Evolutionary conservation across 2,113 vertebrate species (phyloP).

Genomic region (Pipa parva): DNA sequence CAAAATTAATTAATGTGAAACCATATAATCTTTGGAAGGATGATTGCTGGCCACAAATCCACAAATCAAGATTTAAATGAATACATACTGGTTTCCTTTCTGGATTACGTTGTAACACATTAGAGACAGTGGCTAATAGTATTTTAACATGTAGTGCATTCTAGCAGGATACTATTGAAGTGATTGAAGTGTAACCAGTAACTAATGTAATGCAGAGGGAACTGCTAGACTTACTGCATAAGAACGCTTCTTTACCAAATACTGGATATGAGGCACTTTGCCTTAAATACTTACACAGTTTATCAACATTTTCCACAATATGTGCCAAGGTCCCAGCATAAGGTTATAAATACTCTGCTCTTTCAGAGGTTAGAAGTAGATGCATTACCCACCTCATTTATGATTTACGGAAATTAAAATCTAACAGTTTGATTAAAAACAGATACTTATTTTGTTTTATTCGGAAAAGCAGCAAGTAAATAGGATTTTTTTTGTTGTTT

Average conservation of each 20-base stretch:
- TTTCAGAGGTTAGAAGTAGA: slow-evolving; percentile 31
- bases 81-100: slow-evolving; percentile 13
- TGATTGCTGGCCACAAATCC: not conserved
- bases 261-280: slow-evolving; percentile 14
- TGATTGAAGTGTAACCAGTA: slow-evolving; percentile 22
- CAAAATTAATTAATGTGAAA: not conserved
- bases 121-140: slow-evolving; percentile 24
- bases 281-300: slow-evolving; percentile 31
- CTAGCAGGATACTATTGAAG: slow-evolving; percentile 13
- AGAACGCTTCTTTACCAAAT: not conserved
- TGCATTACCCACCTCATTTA: slow-evolving; percentile 33
- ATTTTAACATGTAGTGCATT: slow-evolving; percentile 1
- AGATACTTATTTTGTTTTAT: slow-evolving; percentile 26
- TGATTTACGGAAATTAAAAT: slow-evolving; percentile 31
- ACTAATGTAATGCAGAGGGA: not conserved
- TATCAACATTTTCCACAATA: slow-evolving; percentile 31
- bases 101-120: slow-evolving; percentile 4
- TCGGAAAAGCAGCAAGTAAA: slow-evolving; percentile 27
- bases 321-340: slow-evolving; percentile 25
- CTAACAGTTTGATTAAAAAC: slow-evolving; percentile 37
- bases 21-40: not conserved
- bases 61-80: not conserved
- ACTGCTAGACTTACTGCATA: not conserved
- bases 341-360: slow-evolving; percentile 34
- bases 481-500: not conserved